Base-by-base conservation (phyloP, 2,888 invertebrate species). In the Branchipolynoe longqiensis region DNA sequence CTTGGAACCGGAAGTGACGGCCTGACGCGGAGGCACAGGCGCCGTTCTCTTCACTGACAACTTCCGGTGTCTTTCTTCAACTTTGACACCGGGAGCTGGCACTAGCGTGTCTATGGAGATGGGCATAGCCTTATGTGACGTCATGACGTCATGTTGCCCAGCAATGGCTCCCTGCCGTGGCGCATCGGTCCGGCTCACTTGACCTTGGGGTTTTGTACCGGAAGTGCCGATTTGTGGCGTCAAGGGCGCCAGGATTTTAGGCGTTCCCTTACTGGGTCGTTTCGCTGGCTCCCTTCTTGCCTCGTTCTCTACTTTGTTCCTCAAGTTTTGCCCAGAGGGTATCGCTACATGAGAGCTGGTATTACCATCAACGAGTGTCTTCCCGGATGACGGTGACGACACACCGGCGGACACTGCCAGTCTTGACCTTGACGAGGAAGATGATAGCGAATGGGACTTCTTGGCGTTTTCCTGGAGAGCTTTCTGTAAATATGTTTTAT, bases 11-110 rank as follows among this genome's bases (percentile, higher is more conserved):
- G 25, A 14, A 1, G 3, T n/a, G n/a, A 25, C 28, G 31, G 8
- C 8, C 8, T 8, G 1, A 18, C 25, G 22, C 2, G 78, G 78
- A 38, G 73, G 41, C 6, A 25, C 78, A n/a, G 78, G 78, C 4
- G 78, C 78, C 28, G 41, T 48, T 6, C 48, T 78, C 78, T 41
- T 78, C 28, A n/a, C n/a, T n/a, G n/a, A n/a, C n/a, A n/a, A n/a
- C n/a, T n/a, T n/a, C n/a, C n/a, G n/a, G n/a, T n/a, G n/a, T n/a
- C n/a, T n/a, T n/a, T n/a, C n/a, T n/a, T n/a, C n/a, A n/a, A n/a
- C n/a, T n/a, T n/a, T n/a, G n/a, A n/a, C n/a, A n/a, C n/a, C n/a
- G n/a, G n/a, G n/a, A n/a, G n/a, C n/a, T n/a, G n/a, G n/a, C n/a
- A n/a, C n/a, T n/a, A n/a, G 6, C 38, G n/a, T 28, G 28, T 36